These are phyloP conservation scores for Lycopodina hypogea DNA, from an alignment of 37 sponge, comb jelly and placozoan genomes.

Conservation along the genomic window DNA sequence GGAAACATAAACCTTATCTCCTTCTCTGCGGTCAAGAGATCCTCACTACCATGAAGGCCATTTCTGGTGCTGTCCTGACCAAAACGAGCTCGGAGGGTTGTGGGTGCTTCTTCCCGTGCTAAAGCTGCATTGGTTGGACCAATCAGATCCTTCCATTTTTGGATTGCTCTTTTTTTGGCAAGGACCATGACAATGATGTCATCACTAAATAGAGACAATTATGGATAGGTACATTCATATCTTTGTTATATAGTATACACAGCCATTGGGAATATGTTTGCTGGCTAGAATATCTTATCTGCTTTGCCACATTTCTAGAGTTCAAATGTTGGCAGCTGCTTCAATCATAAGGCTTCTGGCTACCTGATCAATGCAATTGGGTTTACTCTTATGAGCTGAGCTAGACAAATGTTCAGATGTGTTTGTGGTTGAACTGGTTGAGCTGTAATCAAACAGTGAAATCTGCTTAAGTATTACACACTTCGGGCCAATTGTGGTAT, in stretches of 20 bases:
- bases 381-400: too few species aligned
- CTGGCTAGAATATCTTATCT: too few species aligned
- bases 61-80: conserved; percentile 88
- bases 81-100: conserved; percentile 76
- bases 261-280: neutral
- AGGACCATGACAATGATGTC: conserved; percentile 87
- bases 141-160: conserved; percentile 79
- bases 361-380: too few species aligned
- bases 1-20: conserved; percentile 67
- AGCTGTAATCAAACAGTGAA: too few species aligned
- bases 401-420: too few species aligned
- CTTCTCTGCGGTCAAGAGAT: conserved; percentile 77
- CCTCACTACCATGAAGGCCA: conserved; percentile 94
- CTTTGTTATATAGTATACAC: neutral
- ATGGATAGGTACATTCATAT: too few species aligned
- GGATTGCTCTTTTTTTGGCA: conserved; percentile 82
- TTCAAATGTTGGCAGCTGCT: too few species aligned
- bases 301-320: too few species aligned
- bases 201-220: conserved; percentile 47
- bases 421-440: too few species aligned
- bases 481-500: too few species aligned
- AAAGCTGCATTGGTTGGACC: conserved; percentile 78
- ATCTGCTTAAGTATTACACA: too few species aligned
- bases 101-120: conserved; percentile 60
- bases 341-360: too few species aligned